Percentiles rank a stretch among this genome's conserved stretches.
These are phyloP conservation scores for Archips crataeganus DNA, from an alignment of 2,888 invertebrate species.

Conservation along the genomic window DNA sequence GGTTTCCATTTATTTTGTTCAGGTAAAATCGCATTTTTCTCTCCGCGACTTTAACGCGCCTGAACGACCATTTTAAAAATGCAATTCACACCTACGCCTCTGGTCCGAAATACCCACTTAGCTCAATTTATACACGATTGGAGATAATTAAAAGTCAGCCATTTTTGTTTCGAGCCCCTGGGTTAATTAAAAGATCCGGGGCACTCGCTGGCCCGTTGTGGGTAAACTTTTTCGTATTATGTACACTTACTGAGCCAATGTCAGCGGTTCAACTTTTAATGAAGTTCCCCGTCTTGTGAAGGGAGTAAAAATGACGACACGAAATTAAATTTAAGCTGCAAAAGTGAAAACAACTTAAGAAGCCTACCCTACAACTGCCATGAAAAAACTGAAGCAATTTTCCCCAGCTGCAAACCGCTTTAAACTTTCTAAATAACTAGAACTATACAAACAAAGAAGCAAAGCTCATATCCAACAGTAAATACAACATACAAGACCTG, in stretches of 20 bases:
- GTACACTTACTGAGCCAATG: conserved; percentile 41
- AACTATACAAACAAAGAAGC: conserved; percentile 38
- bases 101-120: conserved; percentile 56
- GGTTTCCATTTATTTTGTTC: conserved; percentile 31
- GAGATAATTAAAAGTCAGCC: conserved; percentile 63
- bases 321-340: conserved; percentile 22
- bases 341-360: conserved; percentile 3
- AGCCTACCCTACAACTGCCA: not conserved
- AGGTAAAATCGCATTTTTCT: conserved; percentile 49
- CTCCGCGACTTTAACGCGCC: conserved; percentile 29
- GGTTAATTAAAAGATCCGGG: conserved; percentile 62
- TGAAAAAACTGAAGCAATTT: conserved; percentile 21
- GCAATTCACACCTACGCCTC: conserved; percentile 54
- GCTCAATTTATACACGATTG: conserved; percentile 57
- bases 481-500: conserved; percentile 40
- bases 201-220: conserved; percentile 39
- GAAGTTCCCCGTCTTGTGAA: conserved; percentile 39
- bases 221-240: conserved; percentile 42
- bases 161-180: conserved; percentile 59
- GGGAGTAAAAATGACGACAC: conserved; percentile 33
- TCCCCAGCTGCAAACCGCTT: conserved; percentile 1
- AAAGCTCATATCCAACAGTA: conserved; percentile 40
- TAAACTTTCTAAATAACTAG: conserved; percentile 28
- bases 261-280: conserved; percentile 42
- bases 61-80: conserved; percentile 50